These are phyloP conservation scores for Pipra filicauda DNA, from an alignment of 2,113 vertebrate genomes.

Conservation along the genomic window DNA sequence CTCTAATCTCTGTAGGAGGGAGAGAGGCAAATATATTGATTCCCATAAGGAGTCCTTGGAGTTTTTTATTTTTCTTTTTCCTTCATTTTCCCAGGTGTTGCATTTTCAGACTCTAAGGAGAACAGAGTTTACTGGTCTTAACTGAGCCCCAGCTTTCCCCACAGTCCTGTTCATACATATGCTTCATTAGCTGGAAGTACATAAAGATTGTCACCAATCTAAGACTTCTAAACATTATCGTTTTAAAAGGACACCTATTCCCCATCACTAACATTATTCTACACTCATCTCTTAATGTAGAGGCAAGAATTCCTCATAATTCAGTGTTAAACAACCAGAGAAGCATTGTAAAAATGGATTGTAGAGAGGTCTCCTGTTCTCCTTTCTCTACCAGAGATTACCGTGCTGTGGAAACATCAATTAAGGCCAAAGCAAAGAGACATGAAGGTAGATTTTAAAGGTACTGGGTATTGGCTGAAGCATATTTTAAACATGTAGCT, in stretches of 20 bases:
- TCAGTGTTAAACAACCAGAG: not conserved
- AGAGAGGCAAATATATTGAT: not conserved
- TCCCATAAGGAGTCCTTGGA: not conserved
- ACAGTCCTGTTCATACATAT: accelerated
- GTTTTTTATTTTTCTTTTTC: not conserved
- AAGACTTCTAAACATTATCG: not conserved
- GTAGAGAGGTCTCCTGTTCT: not conserved
- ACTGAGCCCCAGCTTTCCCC: not conserved
- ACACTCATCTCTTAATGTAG: not conserved
- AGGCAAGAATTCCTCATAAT: not conserved
- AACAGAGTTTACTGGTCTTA: not conserved
- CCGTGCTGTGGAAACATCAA: not conserved
- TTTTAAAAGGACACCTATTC: not conserved
- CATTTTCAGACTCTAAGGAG: not conserved
- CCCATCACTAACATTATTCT: not conserved
- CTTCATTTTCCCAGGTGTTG: not conserved
- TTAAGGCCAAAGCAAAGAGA: not conserved
- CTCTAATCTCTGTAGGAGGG: not conserved
- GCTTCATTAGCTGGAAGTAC: not conserved
- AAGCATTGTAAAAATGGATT: not conserved
- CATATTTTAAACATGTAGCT: not conserved
- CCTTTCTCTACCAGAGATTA: not conserved
- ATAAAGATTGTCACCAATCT: not conserved
- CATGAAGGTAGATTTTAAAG: not conserved
- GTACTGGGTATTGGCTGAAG: not conserved